Conservation (phyloP, 2,113 vertebrate genomes). For the Aegithalos caudatus region DNA sequence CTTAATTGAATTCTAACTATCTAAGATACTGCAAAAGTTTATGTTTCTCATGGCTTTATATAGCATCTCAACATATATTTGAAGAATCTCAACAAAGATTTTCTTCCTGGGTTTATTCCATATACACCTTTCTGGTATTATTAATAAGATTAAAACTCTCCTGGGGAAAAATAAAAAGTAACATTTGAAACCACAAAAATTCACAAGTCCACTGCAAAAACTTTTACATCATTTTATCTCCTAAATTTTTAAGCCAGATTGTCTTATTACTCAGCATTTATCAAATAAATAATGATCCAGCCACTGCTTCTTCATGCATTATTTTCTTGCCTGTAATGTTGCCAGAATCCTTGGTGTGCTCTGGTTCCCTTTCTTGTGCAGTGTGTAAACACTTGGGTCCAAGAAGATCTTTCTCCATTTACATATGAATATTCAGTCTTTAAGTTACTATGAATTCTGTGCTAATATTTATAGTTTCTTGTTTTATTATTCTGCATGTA, state of each 20-base stretch:
- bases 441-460: background rate
- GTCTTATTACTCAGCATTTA: background rate
- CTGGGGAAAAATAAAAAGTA: background rate
- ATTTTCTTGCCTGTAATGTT: background rate
- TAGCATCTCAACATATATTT: background rate
- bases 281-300: background rate
- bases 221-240: background rate
- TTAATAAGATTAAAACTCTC: background rate
- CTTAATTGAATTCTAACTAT: background rate
- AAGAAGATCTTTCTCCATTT: background rate
- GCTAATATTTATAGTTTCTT: background rate
- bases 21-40: background rate
- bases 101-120: background rate
- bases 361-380: background rate
- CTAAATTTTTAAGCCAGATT: background rate
- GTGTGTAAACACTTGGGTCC: background rate
- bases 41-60: background rate
- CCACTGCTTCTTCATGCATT: background rate
- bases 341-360: background rate
- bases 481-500: background rate
- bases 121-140: background rate
- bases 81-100: background rate
- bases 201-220: background rate
- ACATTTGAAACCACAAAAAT: background rate
- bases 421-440: background rate